Evolutionary conservation across 1,140 invertebrate genomes (phyloP).

Genomic region (Drosophila quadrilineata): DNA sequence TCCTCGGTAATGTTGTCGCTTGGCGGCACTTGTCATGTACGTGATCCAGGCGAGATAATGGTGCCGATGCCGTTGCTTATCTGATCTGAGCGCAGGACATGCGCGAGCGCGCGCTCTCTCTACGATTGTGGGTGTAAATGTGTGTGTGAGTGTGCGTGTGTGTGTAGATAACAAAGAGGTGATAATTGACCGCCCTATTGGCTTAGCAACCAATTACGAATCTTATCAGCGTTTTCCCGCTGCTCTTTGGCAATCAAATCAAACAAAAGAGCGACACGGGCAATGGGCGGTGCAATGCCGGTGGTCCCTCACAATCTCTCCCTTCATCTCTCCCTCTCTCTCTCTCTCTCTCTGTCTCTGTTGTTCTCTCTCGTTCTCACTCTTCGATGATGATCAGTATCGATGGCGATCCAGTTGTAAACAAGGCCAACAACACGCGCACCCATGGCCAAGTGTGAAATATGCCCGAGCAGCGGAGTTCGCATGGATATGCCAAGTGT

Average conservation of each 20-base stretch:
- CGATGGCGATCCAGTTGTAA: conserved; percentile 29
- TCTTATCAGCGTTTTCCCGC: conserved; percentile 62
- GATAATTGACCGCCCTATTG: conserved; percentile 78
- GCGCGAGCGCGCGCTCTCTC: conserved; percentile 5
- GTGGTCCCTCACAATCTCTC: conserved; percentile 38
- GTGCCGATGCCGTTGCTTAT: conserved; percentile 34
- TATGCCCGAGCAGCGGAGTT: conserved; percentile 26
- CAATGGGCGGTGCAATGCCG: conserved; percentile 46
- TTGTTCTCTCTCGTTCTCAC: neutral
- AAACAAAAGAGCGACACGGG: conserved; percentile 34
- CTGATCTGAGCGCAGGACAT: conserved; percentile 51
- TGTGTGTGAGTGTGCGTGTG: neutral
- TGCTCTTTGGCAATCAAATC: conserved; percentile 61
- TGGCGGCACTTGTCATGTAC: conserved; percentile 56
- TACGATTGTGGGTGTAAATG: neutral
- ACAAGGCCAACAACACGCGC: conserved; percentile 51
- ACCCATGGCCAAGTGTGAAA: conserved; percentile 67
- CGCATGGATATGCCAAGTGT: conserved; percentile 19
- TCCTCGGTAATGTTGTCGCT: too few species aligned
- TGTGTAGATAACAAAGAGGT: conserved; percentile 68
- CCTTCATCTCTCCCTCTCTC: neutral
- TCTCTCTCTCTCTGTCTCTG: neutral
- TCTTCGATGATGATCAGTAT: conserved; percentile 31
- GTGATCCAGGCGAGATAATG: conserved; percentile 39
- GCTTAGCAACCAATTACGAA: conserved; percentile 73